Evolutionary conservation across 2,113 vertebrate genomes (phyloP), one percentile per base, ranked within the genome.

Genomic region (Cottus gobio): DNA sequence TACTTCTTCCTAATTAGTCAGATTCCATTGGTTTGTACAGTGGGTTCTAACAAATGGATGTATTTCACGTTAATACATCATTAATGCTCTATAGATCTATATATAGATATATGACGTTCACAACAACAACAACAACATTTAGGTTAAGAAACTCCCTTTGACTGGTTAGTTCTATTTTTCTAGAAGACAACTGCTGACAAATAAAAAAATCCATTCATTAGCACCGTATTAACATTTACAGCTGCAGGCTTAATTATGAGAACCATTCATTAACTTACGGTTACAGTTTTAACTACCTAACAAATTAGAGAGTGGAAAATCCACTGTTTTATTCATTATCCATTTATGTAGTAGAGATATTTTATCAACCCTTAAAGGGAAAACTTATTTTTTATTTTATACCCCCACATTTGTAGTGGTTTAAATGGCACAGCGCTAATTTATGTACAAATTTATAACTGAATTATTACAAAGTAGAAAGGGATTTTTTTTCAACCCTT

Each of bases 171-270:
- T 73, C 16, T 57, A 9, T 34, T 5, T 66, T 74, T 66, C 12
- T 9, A 15, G 11, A 20, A 26, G 36, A 26, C 6, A 24, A 28
- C 13, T 54, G 20, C 26, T 18, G 28, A 26, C 4, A 1, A 56
- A 26, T 54, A 1, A 30, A 20, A 66, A 46, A n/a, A 56, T 56
- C 11, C 18, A 31, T 22, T 48, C 20, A 42, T 66, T 28, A 46
- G n/a, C 62, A 64, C 39, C 3, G 28, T 54, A 42, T 68, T 80
- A 48, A 48, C 10, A 66, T 65, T 44, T 37, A 63, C 8, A 69
- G 37, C 12, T 66, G 50, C 61, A 54, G 63, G 50, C 3, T 24
- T 50, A 3, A 44, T 68, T 37, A 54, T 71, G 22, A 50, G 37
- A 71, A 57, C 31, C 37, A 3, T 13, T 71, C 18, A 61, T 20